These are phyloP conservation scores for Leptobrachium leishanense DNA, from an alignment of 2,113 vertebrate species.

Conservation along the genomic window DNA sequence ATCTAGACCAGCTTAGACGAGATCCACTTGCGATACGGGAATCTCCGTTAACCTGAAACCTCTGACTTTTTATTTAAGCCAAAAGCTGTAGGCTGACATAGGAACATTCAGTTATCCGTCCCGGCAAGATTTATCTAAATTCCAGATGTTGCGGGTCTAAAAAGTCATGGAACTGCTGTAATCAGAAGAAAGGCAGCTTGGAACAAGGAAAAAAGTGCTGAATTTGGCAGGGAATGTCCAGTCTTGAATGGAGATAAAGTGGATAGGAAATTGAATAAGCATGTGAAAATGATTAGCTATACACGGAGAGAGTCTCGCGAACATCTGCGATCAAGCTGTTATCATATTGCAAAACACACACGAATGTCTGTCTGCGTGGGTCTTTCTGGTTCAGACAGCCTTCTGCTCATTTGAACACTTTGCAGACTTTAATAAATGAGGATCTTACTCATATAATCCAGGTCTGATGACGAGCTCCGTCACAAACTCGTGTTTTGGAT, in stretches of 20 bases:
- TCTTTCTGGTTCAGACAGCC: not conserved
- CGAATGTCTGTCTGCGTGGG: not conserved
- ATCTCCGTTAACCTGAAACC: not conserved
- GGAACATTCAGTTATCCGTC: constrained; percentile 1
- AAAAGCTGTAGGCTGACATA: constrained; percentile 25
- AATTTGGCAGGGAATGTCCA: constrained; percentile 36
- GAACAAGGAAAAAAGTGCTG: constrained; percentile 36
- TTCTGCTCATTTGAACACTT: constrained; percentile 27
- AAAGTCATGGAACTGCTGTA: constrained; percentile 22
- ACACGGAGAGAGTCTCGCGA: constrained; percentile 33
- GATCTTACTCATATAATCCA: constrained; percentile 37
- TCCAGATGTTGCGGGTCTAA: constrained; percentile 38
- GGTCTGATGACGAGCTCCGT: constrained; percentile 19
- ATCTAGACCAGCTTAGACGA: not conserved
- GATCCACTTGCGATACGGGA: no score
- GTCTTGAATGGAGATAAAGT: constrained; percentile 38
- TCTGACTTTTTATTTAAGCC: constrained; percentile 11
- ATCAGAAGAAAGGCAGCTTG: constrained; percentile 38
- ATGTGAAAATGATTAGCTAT: constrained; percentile 38
- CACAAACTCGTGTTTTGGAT: constrained; percentile 29
- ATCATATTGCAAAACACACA: constrained; percentile 27
- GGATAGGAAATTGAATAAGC: constrained; percentile 41
- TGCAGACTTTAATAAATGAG: constrained; percentile 41
- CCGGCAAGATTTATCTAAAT: not conserved
- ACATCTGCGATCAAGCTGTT: constrained; percentile 26